Percentiles rank a stretch among this genome's conserved stretches.
Evolutionary conservation across 2,113 vertebrate genomes (phyloP).

Genomic region (Chamaetylas fuelleborni): DNA sequence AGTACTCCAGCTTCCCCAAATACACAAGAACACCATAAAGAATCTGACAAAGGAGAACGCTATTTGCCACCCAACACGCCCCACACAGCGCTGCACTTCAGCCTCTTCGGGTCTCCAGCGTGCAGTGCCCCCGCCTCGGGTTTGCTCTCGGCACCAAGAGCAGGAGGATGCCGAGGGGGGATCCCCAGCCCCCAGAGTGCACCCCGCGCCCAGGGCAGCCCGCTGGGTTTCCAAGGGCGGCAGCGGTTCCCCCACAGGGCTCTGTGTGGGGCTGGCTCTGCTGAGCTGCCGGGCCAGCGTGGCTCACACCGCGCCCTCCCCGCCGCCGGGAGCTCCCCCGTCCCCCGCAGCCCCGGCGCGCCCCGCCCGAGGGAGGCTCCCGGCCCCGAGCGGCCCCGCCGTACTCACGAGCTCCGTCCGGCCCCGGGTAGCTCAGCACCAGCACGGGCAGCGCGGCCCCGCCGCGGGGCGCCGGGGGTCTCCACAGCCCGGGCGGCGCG

Average conservation of each 20-base stretch:
- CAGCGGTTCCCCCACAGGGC: background rate
- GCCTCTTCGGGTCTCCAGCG: accelerated
- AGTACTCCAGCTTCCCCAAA: background rate
- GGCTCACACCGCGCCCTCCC: background rate
- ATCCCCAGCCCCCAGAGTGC: accelerated
- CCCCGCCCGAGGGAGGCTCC: too few species aligned
- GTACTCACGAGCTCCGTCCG: conserved; percentile 57
- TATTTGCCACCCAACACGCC: background rate
- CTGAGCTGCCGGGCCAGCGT: background rate
- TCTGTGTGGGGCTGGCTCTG: accelerated
- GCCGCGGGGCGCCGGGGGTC: conserved; percentile 46
- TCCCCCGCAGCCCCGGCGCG: too few species aligned
- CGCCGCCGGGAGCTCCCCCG: background rate
- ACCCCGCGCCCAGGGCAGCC: background rate
- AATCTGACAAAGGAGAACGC: accelerated
- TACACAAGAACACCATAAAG: accelerated
- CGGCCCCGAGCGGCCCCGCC: background rate
- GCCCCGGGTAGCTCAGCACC: background rate
- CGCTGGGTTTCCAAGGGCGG: background rate
- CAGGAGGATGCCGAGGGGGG: accelerated
- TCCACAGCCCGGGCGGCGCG: conserved; percentile 52
- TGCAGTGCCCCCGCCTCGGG: accelerated
- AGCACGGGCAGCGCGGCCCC: background rate
- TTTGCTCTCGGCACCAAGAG: accelerated
- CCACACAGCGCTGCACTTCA: accelerated